Percentiles rank a stretch among this genome's conserved stretches.
These are phyloP conservation scores for Gorsachius goisagi DNA, from an alignment of 2,113 vertebrate genomes.

Conservation along the genomic window DNA sequence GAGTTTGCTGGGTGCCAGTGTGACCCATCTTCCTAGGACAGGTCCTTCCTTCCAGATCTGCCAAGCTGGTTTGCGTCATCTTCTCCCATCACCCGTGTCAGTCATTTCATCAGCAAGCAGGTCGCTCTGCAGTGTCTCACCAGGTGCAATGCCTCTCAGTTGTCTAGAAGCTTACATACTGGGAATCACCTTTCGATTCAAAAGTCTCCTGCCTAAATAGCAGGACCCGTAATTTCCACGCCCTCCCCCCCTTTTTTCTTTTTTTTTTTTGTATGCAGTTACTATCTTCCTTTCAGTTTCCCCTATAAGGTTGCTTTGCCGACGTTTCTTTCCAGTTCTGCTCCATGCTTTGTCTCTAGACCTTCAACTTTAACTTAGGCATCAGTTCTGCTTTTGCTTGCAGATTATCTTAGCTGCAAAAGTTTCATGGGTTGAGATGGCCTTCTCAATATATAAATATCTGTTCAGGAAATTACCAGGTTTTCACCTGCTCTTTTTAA, in stretches of 20 bases:
- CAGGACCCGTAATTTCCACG: no score
- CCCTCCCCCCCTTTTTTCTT: rapidly evolving
- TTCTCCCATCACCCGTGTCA: background rate
- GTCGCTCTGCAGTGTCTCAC: background rate
- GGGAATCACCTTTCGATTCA: background rate
- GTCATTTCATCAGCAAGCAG: background rate
- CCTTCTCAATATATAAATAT: background rate
- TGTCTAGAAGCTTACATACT: background rate
- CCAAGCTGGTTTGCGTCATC: background rate
- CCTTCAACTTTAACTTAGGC: background rate
- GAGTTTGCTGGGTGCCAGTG: background rate
- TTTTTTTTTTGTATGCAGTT: background rate
- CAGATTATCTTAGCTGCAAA: background rate
- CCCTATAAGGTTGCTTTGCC: background rate
- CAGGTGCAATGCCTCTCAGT: background rate
- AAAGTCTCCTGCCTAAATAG: background rate
- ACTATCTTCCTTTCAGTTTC: background rate
- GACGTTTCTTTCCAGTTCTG: background rate
- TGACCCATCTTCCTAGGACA: background rate
- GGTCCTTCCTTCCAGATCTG: background rate
- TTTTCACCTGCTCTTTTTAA: background rate
- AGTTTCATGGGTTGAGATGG: background rate
- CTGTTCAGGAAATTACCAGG: background rate
- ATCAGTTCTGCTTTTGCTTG: background rate
- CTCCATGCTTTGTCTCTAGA: background rate